Conservation (phyloP, 1,140 invertebrate genomes). For the Hormaphis cornu region DNA sequence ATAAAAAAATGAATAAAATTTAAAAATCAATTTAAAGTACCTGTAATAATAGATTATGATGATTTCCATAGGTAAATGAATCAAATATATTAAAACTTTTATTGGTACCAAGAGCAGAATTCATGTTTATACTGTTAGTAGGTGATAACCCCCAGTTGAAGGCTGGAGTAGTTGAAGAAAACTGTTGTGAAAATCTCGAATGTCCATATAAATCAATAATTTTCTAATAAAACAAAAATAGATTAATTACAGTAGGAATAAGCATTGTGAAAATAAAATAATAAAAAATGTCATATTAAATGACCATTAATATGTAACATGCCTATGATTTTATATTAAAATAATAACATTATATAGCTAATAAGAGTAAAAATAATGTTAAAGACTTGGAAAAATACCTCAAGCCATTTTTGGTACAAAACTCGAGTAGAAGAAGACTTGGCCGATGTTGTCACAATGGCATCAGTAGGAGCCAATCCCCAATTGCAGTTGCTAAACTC, state of each 20-base stretch:
- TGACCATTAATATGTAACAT: too few relatives aligned
- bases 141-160: not conserved
- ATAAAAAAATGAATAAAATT: constrained; percentile 29
- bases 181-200: not conserved
- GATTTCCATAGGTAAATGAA: constrained; percentile 55
- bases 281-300: too few relatives aligned
- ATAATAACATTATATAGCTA: too few relatives aligned
- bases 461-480: constrained; percentile 76
- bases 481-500: constrained; percentile 76
- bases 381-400: not conserved
- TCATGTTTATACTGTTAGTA: not conserved
- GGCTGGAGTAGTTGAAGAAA: not conserved
- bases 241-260: too few relatives aligned
- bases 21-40: constrained; percentile 42
- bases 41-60: constrained; percentile 59
- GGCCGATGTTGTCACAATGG: constrained; percentile 76
- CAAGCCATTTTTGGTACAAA: constrained; percentile 46
- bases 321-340: too few relatives aligned
- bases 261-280: not conserved
- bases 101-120: constrained; percentile 38
- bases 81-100: constrained; percentile 62
- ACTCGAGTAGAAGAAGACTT: constrained; percentile 51
- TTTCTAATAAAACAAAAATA: constrained; percentile 8
- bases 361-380: too few relatives aligned
- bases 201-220: constrained; percentile 19